Conservation (phyloP, 2,113 vertebrate genomes). For the Thalassarche chlororhynchos region DNA sequence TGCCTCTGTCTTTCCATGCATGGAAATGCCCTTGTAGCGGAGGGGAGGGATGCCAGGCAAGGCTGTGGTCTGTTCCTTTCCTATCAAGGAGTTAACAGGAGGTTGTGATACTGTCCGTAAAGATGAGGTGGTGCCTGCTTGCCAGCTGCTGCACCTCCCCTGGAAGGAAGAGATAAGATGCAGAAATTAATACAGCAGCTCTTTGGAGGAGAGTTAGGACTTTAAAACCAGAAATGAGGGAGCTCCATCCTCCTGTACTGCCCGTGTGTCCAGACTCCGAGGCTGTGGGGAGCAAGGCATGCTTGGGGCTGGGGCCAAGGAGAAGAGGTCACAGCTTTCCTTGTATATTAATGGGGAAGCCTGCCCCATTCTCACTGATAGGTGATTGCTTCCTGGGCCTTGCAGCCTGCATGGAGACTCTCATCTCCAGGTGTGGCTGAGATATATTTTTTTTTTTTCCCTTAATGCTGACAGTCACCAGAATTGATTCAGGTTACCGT, state of each 20-base stretch:
- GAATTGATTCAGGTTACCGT: background rate
- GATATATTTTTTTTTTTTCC: background rate
- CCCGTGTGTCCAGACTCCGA: rapidly evolving
- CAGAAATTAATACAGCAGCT: background rate
- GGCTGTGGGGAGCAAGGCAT: background rate
- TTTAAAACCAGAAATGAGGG: background rate
- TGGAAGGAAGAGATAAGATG: conserved; percentile 8
- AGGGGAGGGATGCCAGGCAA: background rate
- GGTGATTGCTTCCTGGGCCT: background rate
- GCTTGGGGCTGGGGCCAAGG: background rate
- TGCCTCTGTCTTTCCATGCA: rapidly evolving
- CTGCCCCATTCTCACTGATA: rapidly evolving
- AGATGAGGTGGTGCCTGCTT: background rate
- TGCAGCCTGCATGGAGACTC: background rate
- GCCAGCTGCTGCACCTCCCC: conserved; percentile 6
- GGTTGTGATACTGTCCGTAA: background rate
- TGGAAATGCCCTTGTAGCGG: background rate
- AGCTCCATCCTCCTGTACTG: background rate
- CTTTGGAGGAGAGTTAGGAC: background rate
- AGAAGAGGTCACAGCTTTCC: background rate
- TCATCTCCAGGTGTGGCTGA: background rate
- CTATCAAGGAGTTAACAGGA: background rate
- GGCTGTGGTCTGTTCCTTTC: background rate
- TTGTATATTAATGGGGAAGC: background rate
- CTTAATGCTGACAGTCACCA: background rate